A percentile compares a stretch with the other conserved stretches of the same genome.
phyloP scores from a whole-genome alignment of 2,888 invertebrate genomes.

The Dione vanillae region DNA sequence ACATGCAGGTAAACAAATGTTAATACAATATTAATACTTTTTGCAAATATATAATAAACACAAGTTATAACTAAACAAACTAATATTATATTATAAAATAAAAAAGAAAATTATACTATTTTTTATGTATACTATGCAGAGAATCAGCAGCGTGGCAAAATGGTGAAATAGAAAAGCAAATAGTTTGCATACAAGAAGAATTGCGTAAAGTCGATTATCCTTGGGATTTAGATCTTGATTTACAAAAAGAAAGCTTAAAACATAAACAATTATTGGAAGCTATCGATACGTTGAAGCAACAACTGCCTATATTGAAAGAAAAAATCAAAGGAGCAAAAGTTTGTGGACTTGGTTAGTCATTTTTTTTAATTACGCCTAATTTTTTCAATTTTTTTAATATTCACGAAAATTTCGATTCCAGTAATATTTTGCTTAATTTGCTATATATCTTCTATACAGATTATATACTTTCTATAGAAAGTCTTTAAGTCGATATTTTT shows the following conservation, averaged over 20 bases:
- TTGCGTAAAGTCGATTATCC: slow-evolving; percentile 70
- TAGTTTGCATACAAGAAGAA: slow-evolving; percentile 74
- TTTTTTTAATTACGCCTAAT: not conserved
- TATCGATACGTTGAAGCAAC: slow-evolving; percentile 67
- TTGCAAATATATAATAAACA: not conserved
- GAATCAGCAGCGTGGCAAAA: slow-evolving; percentile 80
- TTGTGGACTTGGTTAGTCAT: slow-evolving; percentile 71
- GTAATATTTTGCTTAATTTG: too few species aligned
- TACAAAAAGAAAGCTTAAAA: slow-evolving; percentile 67
- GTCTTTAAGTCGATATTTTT: too few species aligned
- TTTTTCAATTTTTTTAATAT: too few species aligned
- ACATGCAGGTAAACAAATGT: slow-evolving; percentile 67
- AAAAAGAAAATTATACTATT: too few species aligned
- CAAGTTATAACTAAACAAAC: not conserved
- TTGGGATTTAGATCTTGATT: slow-evolving; percentile 74
- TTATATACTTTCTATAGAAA: too few species aligned
- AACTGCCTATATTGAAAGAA: slow-evolving; percentile 72
- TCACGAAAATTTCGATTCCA: too few species aligned
- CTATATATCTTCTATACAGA: too few species aligned
- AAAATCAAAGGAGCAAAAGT: slow-evolving; percentile 77
- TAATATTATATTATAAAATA: not conserved
- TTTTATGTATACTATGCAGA: slow-evolving; percentile 53
- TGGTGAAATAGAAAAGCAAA: slow-evolving; percentile 76
- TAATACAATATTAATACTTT: not conserved
- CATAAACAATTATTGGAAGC: slow-evolving; percentile 73